Evolutionary conservation across 2,113 vertebrate species (phyloP), one percentile per base, ranked within the genome.

Genomic region (Saguinus midas): DNA sequence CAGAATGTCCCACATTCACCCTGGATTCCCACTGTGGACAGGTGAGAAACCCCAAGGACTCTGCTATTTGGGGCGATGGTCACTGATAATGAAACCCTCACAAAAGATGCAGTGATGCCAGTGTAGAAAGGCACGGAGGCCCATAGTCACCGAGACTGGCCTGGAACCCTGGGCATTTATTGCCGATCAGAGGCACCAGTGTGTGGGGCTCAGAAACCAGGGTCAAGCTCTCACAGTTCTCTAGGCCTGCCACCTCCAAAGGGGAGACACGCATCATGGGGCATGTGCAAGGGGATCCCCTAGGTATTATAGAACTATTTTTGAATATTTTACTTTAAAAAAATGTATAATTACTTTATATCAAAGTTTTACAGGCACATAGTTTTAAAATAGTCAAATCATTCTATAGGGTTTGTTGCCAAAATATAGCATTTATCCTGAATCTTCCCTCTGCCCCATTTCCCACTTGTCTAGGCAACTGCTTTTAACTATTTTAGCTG

Each of bases 331-430:
- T 45, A 6, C 52, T 82, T 52, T 43, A 16, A 21, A 58, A 58
- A n/a, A 76, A 93, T 78, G 5, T 79, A 4, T 5, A 40, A 58
- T 57, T 90, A 84, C 6, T 80, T 84, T 66, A 87, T 57, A 88
- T 94, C 82, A 81, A 97, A 70, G 35, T 76, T 92, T 37, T 76
- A 57, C 1, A 20, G 5, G 5, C 6, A 88, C 3, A n/a, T 7
- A 90, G 32, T 58, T 45, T 81, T 55, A 55, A 83, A 96, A 80
- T 40, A 70, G 40, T 85, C 57, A 89, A 64, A 82, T 3, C 12
- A 3, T 48, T 73, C 57, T 45, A 57, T 1, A 57, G 43, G 29
- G 37, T 61, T 95, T 83, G 5, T 70, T 80, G 52, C 1, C n/a
- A 81, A 82, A 92, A 32, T 64, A 83, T 0, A 70, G 21, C 75